Evolutionary conservation across 2,888 invertebrate genomes (phyloP).

Genomic region (Frankliniella intonsa): DNA sequence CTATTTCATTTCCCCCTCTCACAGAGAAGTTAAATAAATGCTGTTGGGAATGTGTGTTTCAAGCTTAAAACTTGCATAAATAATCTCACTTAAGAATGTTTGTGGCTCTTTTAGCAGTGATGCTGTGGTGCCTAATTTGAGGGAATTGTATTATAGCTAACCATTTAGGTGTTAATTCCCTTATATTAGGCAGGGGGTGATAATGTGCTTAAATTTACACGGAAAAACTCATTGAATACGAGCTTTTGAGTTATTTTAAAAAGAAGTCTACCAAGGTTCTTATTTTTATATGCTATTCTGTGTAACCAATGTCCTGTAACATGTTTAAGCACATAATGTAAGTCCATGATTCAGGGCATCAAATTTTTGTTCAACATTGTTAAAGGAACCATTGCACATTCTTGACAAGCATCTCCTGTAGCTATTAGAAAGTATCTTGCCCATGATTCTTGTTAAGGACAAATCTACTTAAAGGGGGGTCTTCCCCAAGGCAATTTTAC

Average conservation of each 20-base stretch:
- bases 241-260: too few species aligned
- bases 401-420: background rate
- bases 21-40: background rate
- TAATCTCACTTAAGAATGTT: background rate
- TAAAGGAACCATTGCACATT: background rate
- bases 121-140: too few species aligned
- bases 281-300: too few species aligned
- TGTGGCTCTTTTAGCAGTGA: background rate
- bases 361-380: background rate
- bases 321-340: too few species aligned
- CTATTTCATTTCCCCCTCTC: slow-evolving; percentile 3
- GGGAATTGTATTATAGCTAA: too few species aligned
- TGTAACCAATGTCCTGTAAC: too few species aligned
- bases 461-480: background rate
- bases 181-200: too few species aligned
- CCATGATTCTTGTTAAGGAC: background rate
- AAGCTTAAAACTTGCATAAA: background rate
- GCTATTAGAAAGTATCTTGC: background rate
- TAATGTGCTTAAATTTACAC: too few species aligned
- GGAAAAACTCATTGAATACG: too few species aligned
- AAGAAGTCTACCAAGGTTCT: too few species aligned
- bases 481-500: background rate
- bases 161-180: too few species aligned
- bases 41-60: background rate
- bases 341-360: too few species aligned